Conservation (phyloP, 2,797 vertebrate genomes). For the Sebastiscus albofasciatus region DNA sequence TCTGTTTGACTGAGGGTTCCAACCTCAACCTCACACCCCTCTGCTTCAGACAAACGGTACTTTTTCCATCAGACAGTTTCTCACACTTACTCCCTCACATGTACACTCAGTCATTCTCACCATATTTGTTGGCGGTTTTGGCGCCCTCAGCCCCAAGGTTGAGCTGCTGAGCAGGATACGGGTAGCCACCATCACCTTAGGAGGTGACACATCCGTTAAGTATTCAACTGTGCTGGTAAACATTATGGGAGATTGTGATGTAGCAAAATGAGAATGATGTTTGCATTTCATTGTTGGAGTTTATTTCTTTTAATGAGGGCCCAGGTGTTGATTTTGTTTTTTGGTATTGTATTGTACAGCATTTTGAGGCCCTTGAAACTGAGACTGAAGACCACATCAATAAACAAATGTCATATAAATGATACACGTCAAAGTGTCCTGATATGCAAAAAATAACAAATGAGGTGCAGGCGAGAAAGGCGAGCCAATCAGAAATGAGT, state of each 20-base stretch:
- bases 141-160: conserved; percentile 67
- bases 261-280: neutral
- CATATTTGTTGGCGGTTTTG: conserved; percentile 78
- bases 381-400: neutral
- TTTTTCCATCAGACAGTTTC: neutral
- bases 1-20: neutral
- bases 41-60: neutral
- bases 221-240: neutral
- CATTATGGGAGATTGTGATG: neutral
- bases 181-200: conserved; percentile 75
- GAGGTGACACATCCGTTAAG: neutral
- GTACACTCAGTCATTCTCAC: conserved; percentile 59
- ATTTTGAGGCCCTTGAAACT: neutral
- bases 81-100: neutral
- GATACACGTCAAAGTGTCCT: neutral
- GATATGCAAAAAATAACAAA: neutral
- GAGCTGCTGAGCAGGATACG: conserved; percentile 75
- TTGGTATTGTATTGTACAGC: neutral
- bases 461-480: neutral
- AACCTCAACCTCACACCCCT: neutral
- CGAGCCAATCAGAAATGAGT: neutral
- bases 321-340: neutral
- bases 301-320: neutral
- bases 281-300: neutral
- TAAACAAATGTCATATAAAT: neutral